Evolutionary conservation across 2,888 invertebrate genomes (phyloP).

Genomic region (Adineta ricciae): DNA sequence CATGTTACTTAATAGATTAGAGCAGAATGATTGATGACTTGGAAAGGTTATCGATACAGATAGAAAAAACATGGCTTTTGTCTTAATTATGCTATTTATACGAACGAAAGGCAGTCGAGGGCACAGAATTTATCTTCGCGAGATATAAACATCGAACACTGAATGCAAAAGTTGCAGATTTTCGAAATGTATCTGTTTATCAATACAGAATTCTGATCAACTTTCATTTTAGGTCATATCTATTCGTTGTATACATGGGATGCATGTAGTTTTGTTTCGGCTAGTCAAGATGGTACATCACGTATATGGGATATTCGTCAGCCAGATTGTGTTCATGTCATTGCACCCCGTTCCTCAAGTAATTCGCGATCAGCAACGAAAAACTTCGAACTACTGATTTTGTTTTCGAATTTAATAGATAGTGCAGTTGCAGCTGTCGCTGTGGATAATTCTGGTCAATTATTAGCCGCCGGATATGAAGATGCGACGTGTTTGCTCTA

Average conservation of each 20-base stretch:
- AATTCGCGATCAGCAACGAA: background rate
- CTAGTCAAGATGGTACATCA: constrained; percentile 92
- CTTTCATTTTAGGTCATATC: constrained; percentile 63
- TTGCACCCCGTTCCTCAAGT: constrained; percentile 23
- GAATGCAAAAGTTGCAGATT: too few relatives aligned
- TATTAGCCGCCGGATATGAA: constrained; percentile 85
- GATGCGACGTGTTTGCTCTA: constrained; percentile 82
- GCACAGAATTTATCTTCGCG: background rate
- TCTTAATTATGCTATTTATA: background rate
- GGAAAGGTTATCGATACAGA: background rate
- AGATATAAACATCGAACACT: too few relatives aligned
- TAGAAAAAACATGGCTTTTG: background rate
- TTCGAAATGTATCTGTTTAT: too few relatives aligned
- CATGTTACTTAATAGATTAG: background rate
- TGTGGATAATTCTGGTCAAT: constrained; percentile 86
- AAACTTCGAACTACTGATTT: background rate
- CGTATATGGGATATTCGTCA: constrained; percentile 93
- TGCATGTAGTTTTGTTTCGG: constrained; percentile 82
- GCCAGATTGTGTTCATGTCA: constrained; percentile 65
- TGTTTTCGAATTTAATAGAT: constrained; percentile 38
- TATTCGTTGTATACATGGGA: constrained; percentile 90
- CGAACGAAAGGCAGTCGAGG: background rate
- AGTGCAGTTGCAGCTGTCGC: constrained; percentile 78
- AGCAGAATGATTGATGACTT: background rate
- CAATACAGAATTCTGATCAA: too few relatives aligned